phyloP scores from a whole-genome alignment of 2,797 vertebrate genomes.

The Hippocampus kuda region DNA sequence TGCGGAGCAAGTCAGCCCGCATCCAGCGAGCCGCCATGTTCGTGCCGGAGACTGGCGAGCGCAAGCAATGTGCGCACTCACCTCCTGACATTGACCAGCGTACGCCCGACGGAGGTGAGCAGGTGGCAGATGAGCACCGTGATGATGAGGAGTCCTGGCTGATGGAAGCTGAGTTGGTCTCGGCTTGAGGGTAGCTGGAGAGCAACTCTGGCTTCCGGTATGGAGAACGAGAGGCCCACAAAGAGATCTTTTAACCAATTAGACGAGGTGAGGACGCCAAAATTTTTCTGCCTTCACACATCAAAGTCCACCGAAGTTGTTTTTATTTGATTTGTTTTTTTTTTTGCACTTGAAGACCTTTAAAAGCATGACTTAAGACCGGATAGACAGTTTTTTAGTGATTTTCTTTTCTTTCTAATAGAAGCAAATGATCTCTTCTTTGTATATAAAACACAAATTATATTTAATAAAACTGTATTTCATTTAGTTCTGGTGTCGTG shows the following conservation, averaged over 20 bases:
- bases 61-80: constrained; percentile 5
- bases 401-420: no score
- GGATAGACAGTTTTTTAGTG: no score
- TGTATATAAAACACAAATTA: not conserved
- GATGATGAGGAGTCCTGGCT: not conserved
- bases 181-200: constrained; percentile 38
- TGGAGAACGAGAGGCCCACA: constrained; percentile 6
- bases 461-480: not conserved
- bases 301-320: not conserved
- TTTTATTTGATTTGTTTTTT: not conserved
- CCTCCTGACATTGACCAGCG: not conserved
- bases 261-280: not conserved
- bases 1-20: constrained; percentile 54
- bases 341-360: no score
- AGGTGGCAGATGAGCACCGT: not conserved
- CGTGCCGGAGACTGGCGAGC: not conserved
- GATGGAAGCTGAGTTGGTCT: constrained; percentile 9
- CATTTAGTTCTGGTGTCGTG: not conserved
- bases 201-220: constrained; percentile 53
- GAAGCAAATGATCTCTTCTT: not conserved
- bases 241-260: constrained; percentile 43
- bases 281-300: not conserved
- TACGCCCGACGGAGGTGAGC: constrained; percentile 5
- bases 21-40: constrained; percentile 9
- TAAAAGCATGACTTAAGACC: no score